Conservation (phyloP, 2,797 vertebrate species). For the Acanthopagrus latus region DNA sequence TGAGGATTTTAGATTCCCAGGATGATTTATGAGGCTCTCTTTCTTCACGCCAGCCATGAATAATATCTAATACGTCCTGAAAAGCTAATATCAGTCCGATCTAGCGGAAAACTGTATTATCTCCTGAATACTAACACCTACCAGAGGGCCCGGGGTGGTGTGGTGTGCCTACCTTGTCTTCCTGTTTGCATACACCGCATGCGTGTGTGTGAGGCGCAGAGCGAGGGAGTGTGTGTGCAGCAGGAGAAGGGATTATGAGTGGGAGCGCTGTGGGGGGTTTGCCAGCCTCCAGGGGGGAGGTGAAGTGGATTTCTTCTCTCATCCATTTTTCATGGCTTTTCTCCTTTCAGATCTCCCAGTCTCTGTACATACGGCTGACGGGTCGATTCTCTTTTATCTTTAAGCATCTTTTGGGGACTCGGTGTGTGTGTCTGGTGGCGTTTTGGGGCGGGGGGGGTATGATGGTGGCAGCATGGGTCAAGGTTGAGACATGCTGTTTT, state of each 20-base stretch:
- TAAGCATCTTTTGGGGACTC: slow-evolving; percentile 75
- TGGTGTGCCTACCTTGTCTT: slow-evolving; percentile 65
- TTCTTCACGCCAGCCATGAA: slow-evolving; percentile 20
- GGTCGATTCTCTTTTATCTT: slow-evolving; percentile 85
- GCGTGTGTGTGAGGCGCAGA: slow-evolving; percentile 60
- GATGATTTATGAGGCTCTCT: neutral
- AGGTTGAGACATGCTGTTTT: slow-evolving; percentile 68
- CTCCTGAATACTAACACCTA: slow-evolving; percentile 41
- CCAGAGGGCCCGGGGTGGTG: slow-evolving; percentile 46
- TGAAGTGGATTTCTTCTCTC: slow-evolving; percentile 86
- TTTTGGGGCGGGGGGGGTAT: neutral
- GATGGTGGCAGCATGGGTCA: slow-evolving; percentile 56
- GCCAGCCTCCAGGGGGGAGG: slow-evolving; percentile 77
- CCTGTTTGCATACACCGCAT: slow-evolving; percentile 67
- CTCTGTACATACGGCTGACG: slow-evolving; percentile 78
- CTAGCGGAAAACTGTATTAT: slow-evolving; percentile 4
- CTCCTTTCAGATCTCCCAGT: slow-evolving; percentile 82
- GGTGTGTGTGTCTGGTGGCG: slow-evolving; percentile 43
- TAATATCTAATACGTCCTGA: slow-evolving; percentile 17
- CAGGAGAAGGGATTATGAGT: slow-evolving; percentile 80
- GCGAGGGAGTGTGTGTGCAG: slow-evolving; percentile 70
- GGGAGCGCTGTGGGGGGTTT: slow-evolving; percentile 79
- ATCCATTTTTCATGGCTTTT: slow-evolving; percentile 89
- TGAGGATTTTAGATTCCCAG: slow-evolving; percentile 5
- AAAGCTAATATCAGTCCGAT: slow-evolving; percentile 18